Percentiles rank a stretch among this genome's conserved stretches.
phyloP scores from a whole-genome alignment of 2,797 vertebrate genomes.

The Coccyzus lansbergi region DNA sequence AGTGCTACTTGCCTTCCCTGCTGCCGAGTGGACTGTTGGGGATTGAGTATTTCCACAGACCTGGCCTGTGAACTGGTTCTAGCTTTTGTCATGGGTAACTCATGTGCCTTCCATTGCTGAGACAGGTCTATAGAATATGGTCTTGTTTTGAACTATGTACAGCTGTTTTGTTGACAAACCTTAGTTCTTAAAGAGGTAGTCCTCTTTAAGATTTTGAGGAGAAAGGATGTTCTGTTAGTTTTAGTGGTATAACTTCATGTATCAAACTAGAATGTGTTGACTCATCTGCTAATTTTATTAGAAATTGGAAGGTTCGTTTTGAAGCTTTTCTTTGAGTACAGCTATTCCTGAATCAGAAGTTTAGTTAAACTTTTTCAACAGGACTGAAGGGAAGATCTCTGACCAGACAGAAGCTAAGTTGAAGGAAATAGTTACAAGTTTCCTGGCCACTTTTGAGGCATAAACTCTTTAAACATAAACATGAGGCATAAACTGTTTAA shows the following conservation, averaged over 20 bases:
- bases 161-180: neutral
- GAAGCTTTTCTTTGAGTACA: neutral
- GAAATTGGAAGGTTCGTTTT: neutral
- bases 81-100: neutral
- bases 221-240: fast-evolving
- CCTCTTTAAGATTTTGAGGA: neutral
- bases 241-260: fast-evolving
- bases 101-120: fast-evolving
- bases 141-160: fast-evolving
- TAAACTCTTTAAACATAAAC: too few relatives aligned
- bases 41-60: neutral
- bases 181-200: neutral
- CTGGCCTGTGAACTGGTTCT: neutral
- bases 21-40: fast-evolving
- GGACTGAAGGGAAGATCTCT: slow-evolving; percentile 90
- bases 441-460: slow-evolving; percentile 84
- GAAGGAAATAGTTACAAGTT: slow-evolving; percentile 91
- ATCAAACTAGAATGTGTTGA: neutral
- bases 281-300: neutral
- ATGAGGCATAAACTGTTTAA: slow-evolving; percentile 4
- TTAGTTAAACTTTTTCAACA: slow-evolving; percentile 57
- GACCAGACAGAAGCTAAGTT: slow-evolving; percentile 91
- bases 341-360: neutral
- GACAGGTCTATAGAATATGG: neutral
- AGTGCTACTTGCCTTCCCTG: neutral